Conservation (phyloP, 2,888 invertebrate genomes). For the Helobdella robusta region DNA sequence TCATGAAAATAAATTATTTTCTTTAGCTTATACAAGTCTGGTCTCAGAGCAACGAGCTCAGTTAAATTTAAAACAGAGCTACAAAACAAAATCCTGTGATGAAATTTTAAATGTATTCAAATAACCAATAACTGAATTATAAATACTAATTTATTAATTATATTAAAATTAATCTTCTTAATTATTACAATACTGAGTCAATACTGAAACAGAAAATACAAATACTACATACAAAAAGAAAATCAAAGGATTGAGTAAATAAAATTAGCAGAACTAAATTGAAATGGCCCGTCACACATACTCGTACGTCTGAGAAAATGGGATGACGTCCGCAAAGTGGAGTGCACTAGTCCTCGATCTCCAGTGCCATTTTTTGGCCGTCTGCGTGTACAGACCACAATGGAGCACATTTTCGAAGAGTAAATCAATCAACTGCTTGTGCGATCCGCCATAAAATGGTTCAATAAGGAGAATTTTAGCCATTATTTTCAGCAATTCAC, state of each 20-base stretch:
- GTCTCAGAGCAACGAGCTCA: constrained; percentile 61
- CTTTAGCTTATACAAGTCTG: constrained; percentile 55
- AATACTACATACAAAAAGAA: too few relatives aligned
- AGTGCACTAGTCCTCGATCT: constrained; percentile 62
- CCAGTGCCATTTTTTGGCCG: constrained; percentile 71
- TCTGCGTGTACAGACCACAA: constrained; percentile 53
- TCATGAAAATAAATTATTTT: constrained; percentile 70
- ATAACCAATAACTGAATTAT: background rate
- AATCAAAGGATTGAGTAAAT: too few relatives aligned
- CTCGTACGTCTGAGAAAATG: too few relatives aligned
- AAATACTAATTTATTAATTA: too few relatives aligned
- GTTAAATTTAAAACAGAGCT: constrained; percentile 64
- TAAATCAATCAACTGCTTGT: constrained; percentile 60
- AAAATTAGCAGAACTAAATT: too few relatives aligned
- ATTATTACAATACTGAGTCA: background rate
- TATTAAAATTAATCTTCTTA: background rate
- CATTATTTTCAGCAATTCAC: too few relatives aligned
- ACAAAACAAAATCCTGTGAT: constrained; percentile 56
- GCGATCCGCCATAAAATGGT: constrained; percentile 66
- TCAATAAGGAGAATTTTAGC: constrained; percentile 53
- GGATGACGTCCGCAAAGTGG: constrained; percentile 57
- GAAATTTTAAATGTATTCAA: background rate
- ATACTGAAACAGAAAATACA: too few relatives aligned
- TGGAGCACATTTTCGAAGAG: constrained; percentile 36
- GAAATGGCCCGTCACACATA: too few relatives aligned